Evolutionary conservation across 2,797 vertebrate species (phyloP).

Genomic region (Gymnodraco acuticeps): DNA sequence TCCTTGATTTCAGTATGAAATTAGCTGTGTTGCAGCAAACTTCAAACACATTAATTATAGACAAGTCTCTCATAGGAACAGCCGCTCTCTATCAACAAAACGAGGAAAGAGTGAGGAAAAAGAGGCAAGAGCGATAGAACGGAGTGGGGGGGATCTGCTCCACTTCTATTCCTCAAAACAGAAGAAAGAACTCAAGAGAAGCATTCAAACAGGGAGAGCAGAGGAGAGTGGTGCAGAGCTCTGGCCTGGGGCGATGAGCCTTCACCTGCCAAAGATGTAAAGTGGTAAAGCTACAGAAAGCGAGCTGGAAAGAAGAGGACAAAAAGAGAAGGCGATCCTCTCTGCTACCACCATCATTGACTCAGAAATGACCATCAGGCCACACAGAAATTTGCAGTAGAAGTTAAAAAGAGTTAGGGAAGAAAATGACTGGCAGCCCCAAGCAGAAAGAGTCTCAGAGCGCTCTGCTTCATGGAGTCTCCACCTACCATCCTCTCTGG

Average conservation of each 20-base stretch:
- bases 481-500: slow-evolving; percentile 97
- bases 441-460: slow-evolving; percentile 33
- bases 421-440: slow-evolving; percentile 40
- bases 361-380: slow-evolving; percentile 52
- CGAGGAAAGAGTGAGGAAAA: slow-evolving; percentile 33
- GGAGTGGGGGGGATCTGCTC: slow-evolving; percentile 40
- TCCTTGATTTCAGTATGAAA: slow-evolving; percentile 76
- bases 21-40: slow-evolving; percentile 74
- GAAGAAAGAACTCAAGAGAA: slow-evolving; percentile 30
- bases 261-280: slow-evolving; percentile 48
- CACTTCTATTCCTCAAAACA: slow-evolving; percentile 41
- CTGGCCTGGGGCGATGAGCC: slow-evolving; percentile 45
- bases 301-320: slow-evolving; percentile 32
- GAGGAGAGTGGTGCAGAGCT: slow-evolving; percentile 45
- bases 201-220: slow-evolving; percentile 45
- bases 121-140: slow-evolving; percentile 18
- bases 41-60: slow-evolving; percentile 83
- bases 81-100: slow-evolving; percentile 67
- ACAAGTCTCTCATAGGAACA: slow-evolving; percentile 66
- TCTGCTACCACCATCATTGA: slow-evolving; percentile 38
- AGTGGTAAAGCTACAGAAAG: slow-evolving; percentile 39
- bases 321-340: slow-evolving; percentile 33
- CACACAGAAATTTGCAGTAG: slow-evolving; percentile 20
- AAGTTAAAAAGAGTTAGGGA: slow-evolving; percentile 38
- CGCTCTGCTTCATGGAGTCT: slow-evolving; percentile 33